Evolutionary conservation across 2,113 vertebrate genomes (phyloP).

Genomic region (Blennius ocellaris): DNA sequence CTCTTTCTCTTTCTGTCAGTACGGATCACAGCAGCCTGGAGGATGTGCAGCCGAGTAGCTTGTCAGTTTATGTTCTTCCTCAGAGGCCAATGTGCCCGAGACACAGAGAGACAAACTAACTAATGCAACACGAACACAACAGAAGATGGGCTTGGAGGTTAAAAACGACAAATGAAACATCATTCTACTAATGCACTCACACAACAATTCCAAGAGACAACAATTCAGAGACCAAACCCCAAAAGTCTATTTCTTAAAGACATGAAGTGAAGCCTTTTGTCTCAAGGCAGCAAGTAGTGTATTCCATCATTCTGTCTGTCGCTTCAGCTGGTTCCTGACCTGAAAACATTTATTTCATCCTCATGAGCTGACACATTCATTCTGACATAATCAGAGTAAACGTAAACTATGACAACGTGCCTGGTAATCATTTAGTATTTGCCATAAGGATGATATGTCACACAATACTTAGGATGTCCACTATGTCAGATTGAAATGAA

Average conservation of each 20-base stretch:
- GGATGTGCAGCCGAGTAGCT: conserved; percentile 33
- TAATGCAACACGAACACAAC: not conserved
- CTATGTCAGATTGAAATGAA: too few species aligned
- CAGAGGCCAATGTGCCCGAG: conserved; percentile 21
- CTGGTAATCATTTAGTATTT: not conserved
- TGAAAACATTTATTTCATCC: not conserved
- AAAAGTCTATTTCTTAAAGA: not conserved
- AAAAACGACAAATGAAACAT: not conserved
- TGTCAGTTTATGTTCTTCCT: conserved; percentile 45
- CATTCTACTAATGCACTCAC: not conserved
- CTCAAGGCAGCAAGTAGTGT: conserved; percentile 1
- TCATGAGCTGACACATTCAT: not conserved
- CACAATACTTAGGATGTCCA: too few species aligned
- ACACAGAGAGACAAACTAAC: conserved; percentile 10
- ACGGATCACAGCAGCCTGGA: conserved; percentile 47
- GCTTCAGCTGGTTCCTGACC: not conserved
- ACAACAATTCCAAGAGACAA: not conserved
- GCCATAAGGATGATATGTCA: too few species aligned
- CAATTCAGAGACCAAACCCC: not conserved
- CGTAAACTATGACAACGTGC: not conserved
- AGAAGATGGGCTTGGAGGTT: not conserved
- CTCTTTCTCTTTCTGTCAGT: conserved; percentile 31
- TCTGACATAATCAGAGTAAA: not conserved
- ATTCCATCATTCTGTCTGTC: not conserved
- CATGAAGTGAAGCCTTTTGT: not conserved